Evolutionary conservation across 2,888 invertebrate species (phyloP).

Genomic region (Thalpophila matura): DNA sequence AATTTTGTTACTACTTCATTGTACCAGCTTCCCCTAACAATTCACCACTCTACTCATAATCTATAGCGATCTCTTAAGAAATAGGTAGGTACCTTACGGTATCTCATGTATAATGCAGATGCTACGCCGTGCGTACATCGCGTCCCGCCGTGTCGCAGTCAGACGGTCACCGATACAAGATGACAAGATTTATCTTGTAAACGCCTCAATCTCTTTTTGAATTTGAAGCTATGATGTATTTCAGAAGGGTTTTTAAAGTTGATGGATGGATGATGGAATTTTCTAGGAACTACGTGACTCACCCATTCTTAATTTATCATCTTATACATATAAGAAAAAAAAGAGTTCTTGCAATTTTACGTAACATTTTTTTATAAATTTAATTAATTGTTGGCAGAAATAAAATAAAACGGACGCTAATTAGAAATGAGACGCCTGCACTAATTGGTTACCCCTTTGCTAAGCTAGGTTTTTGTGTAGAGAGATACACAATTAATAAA

Average conservation of each 20-base stretch:
- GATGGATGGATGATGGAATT: not conserved
- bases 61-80: slow-evolving; percentile 66
- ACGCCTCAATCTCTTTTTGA: slow-evolving; percentile 24
- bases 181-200: slow-evolving; percentile 51
- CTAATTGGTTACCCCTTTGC: too few species aligned
- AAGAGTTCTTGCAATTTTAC: too few species aligned
- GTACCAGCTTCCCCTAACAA: too few species aligned
- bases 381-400: too few species aligned
- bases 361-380: too few species aligned
- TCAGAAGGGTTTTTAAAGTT: not conserved
- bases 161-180: slow-evolving; percentile 64
- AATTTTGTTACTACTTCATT: too few species aligned
- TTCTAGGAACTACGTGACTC: not conserved
- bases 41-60: slow-evolving; percentile 30
- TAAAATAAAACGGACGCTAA: too few species aligned
- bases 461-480: too few species aligned
- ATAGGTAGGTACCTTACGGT: too few species aligned
- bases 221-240: slow-evolving; percentile 12
- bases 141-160: slow-evolving; percentile 15
- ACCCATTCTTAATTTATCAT: not conserved
- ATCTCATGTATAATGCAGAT: slow-evolving; percentile 60
- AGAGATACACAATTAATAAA: too few species aligned
- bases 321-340: not conserved
- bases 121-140: slow-evolving; percentile 8
- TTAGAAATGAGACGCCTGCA: too few species aligned